These are phyloP conservation scores for Rostratula benghalensis DNA, from an alignment of 2,113 vertebrate genomes.

Conservation along the genomic window DNA sequence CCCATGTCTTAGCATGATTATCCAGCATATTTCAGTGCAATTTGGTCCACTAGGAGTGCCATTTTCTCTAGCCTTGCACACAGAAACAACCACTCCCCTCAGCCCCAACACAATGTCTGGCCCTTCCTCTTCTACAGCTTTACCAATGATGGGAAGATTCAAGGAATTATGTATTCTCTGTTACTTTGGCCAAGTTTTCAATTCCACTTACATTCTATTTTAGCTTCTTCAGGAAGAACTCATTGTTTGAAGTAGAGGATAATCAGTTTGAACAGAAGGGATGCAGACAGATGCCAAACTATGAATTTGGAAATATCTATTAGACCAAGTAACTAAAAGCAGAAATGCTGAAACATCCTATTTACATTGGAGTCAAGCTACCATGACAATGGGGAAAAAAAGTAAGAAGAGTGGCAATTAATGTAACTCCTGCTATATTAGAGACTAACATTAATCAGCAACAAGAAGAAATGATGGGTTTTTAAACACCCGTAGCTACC, in stretches of 20 bases:
- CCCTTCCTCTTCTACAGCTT: background rate
- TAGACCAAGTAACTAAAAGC: background rate
- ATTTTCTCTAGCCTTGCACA: background rate
- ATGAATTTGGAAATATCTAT: background rate
- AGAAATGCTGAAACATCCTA: background rate
- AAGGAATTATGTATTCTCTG: background rate
- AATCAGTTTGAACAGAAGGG: slow-evolving; percentile 24
- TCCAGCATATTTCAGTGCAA: background rate
- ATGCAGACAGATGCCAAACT: background rate
- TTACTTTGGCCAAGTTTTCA: background rate
- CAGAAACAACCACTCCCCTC: background rate
- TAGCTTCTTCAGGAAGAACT: background rate
- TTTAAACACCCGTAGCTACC: background rate
- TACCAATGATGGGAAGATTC: background rate
- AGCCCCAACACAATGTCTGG: background rate
- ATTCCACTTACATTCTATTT: background rate
- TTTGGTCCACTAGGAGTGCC: background rate
- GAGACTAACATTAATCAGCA: background rate
- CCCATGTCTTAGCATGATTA: background rate
- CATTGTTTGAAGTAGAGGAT: background rate
- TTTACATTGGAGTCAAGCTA: background rate
- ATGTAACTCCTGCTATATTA: background rate
- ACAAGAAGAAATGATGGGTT: background rate
- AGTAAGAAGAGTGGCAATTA: background rate
- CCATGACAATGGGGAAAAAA: background rate